Base-by-base conservation (phyloP, 2,797 vertebrate genomes). In the Sphenodon punctatus region DNA sequence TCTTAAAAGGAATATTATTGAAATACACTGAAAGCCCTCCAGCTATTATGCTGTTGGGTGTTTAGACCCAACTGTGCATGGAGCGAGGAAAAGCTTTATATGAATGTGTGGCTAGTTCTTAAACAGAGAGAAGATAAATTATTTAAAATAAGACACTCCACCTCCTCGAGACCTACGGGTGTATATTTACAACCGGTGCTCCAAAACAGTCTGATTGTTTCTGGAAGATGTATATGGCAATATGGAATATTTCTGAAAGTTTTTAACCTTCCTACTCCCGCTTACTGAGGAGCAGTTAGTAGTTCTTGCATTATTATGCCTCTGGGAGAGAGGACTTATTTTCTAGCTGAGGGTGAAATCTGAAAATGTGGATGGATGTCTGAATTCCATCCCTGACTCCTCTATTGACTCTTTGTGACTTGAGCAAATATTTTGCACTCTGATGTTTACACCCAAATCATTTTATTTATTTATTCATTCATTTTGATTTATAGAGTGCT, bases 21-120 rank as follows among this genome's bases (percentile, higher is more conserved):
- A 76, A 85, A 80, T 85, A 60, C 66, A 42, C n/a, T 46, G 56
- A 80, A 80, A 88, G 43, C 41, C 56, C 78, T 89, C 75, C n/a
- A n/a, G 0, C 45, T 79, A 56, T 42, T 3, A 14, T 67, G 48
- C 7, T 70, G 51, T 75, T 73, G 80, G n/a, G n/a, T n/a, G n/a
- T n/a, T n/a, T n/a, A n/a, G n/a, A n/a, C n/a, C n/a, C n/a, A n/a
- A n/a, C n/a, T n/a, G n/a, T n/a, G n/a, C n/a, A n/a, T n/a, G n/a
- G n/a, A n/a, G n/a, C n/a, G n/a, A n/a, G n/a, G n/a, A n/a, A n/a
- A n/a, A n/a, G n/a, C n/a, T n/a, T n/a, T n/a, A n/a, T n/a, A n/a
- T n/a, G n/a, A n/a, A n/a, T n/a, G n/a, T n/a, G n/a, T n/a, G n/a
- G n/a, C n/a, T n/a, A n/a, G 59, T 56, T 88, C 81, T 81, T 46